A percentile compares a stretch with the other conserved stretches of the same genome.
These are phyloP conservation scores for Maccullochella peelii DNA, from an alignment of 2,113 vertebrate species.

Conservation along the genomic window DNA sequence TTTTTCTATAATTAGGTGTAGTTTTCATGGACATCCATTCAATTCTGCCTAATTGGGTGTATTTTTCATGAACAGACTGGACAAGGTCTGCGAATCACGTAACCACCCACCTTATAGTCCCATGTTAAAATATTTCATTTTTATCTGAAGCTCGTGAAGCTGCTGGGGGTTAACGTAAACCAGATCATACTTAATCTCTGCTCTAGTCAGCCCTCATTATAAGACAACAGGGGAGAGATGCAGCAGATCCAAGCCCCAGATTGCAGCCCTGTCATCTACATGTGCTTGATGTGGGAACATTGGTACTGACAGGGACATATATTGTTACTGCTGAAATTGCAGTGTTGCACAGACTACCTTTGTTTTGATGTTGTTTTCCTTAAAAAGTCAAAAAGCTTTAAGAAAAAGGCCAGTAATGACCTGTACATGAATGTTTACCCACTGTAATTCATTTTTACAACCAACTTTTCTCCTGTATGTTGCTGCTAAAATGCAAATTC, in stretches of 20 bases:
- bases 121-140: slow-evolving; percentile 67
- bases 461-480: not conserved
- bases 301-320: slow-evolving; percentile 74
- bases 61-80: slow-evolving; percentile 35
- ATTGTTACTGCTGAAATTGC: slow-evolving; percentile 63
- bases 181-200: slow-evolving; percentile 78
- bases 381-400: not conserved
- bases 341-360: slow-evolving; percentile 57
- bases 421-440: not conserved
- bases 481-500: not conserved
- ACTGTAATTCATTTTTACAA: not conserved
- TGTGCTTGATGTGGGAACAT: slow-evolving; percentile 74
- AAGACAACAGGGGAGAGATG: slow-evolving; percentile 68
- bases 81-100: slow-evolving; percentile 34
- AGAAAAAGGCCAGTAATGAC: slow-evolving; percentile 17
- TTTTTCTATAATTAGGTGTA: slow-evolving; percentile 36
- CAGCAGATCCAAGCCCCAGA: slow-evolving; percentile 74
- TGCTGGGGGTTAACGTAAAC: slow-evolving; percentile 76
- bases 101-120: slow-evolving; percentile 45
- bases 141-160: slow-evolving; percentile 49
- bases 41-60: slow-evolving; percentile 53
- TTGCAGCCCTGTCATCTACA: slow-evolving; percentile 72
- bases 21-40: slow-evolving; percentile 48
- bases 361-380: slow-evolving; percentile 57
- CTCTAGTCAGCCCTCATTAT: slow-evolving; percentile 81